These are phyloP conservation scores for Heliconius melpomene DNA, from an alignment of 1,140 invertebrate genomes.

Conservation along the genomic window DNA sequence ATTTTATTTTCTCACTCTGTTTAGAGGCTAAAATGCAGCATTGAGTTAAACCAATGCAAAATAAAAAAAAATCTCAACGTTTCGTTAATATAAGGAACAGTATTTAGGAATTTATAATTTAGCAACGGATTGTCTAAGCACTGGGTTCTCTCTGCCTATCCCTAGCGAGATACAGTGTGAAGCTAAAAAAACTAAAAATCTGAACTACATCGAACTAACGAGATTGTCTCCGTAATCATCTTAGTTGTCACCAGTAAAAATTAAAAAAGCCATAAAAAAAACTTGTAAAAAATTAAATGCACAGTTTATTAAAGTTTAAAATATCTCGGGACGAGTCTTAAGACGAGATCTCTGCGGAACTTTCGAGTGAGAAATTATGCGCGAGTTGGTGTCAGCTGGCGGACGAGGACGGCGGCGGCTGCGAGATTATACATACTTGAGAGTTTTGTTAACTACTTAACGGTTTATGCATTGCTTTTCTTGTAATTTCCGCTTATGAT, in stretches of 20 bases:
- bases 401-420: not conserved
- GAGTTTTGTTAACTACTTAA: not conserved
- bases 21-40: no score
- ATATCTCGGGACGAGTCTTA: not conserved
- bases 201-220: not conserved
- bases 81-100: no score
- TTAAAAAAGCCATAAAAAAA: not conserved
- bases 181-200: not conserved
- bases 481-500: not conserved
- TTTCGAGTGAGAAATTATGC: slow-evolving; percentile 14
- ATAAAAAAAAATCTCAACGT: no score
- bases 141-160: no score
- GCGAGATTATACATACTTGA: not conserved
- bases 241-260: not conserved
- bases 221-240: not conserved
- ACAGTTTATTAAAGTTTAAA: slow-evolving; percentile 5
- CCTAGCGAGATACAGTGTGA: not conserved
- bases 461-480: not conserved
- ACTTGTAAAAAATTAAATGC: not conserved
- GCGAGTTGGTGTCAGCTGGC: slow-evolving; percentile 6
- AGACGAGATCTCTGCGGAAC: not conserved
- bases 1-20: no score
- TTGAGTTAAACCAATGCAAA: no score
- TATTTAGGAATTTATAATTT: no score
- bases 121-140: no score